Evolutionary conservation across 2,113 vertebrate genomes (phyloP), one percentile per base, ranked within the genome.

Genomic region (Casuarius casuarius): DNA sequence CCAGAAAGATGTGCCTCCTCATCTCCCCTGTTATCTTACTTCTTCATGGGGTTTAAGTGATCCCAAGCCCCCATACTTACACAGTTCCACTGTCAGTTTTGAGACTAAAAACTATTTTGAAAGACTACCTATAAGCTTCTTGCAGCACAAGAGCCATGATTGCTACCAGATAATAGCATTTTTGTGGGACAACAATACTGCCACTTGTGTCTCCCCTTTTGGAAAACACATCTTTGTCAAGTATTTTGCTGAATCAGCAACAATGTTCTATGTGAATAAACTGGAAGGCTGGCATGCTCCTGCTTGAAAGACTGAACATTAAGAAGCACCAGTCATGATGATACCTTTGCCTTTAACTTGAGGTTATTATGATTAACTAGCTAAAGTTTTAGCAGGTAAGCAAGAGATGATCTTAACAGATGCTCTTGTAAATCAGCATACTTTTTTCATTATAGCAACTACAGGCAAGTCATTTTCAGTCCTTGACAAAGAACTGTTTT

Each of bases 401-500:
- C 70, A 49, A 52, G 52, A 87, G 15, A 52, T 61, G 74, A 48
- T 58, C 48, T 44, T 84, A 72, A 62, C 31, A 84, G 66, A 40
- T 2, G 0, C 10, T 82, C 29, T n/a, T 58, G 20, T 70, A 42
- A 15, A 81, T 73, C 51, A 86, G 29, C 70, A 18, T 79, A 2
- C 23, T 62, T 23, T 93, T 85, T 84, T 46, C 10, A 42, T 86
- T 92, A 44, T 76, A 92, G 33, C 40, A 77, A 42, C 72, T 88
- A 74, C 63, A 86, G 87, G 87, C 61, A 88, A 92, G 59, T 33
- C 81, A 33, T 79, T 87, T 87, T 44, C 65, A 89, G 86, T 91
- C 74, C 77, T 93, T 89, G 73, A 65, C 58, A 82, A 92, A 83
- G 35, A 83, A 52, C 84, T 94, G 70, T 81, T 94, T 92, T 93